phyloP scores from a whole-genome alignment of 2,888 invertebrate species.

The Rhingia rostrata region DNA sequence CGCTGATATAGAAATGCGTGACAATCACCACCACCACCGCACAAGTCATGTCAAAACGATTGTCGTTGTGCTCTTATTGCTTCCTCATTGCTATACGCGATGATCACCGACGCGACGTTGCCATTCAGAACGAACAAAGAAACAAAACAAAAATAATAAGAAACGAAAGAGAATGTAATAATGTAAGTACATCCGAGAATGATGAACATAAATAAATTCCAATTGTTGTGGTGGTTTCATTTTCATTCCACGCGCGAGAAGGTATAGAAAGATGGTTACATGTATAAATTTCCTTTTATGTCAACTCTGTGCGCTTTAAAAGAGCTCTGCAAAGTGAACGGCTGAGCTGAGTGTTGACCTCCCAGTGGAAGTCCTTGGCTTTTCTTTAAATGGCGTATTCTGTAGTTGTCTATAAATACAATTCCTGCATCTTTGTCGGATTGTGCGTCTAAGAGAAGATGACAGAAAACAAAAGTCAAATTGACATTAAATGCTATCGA shows the following conservation, averaged over 20 bases:
- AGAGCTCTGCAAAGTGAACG: slow-evolving; percentile 47
- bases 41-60: neutral
- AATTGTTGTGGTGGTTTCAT: slow-evolving; percentile 51
- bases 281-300: slow-evolving; percentile 62
- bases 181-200: neutral
- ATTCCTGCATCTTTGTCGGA: slow-evolving; percentile 44
- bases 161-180: slow-evolving; percentile 10
- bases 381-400: slow-evolving; percentile 44
- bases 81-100: slow-evolving; percentile 60
- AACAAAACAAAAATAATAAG: neutral
- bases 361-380: slow-evolving; percentile 57
- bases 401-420: slow-evolving; percentile 23
- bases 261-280: slow-evolving; percentile 31
- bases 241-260: slow-evolving; percentile 41
- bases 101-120: slow-evolving; percentile 21
- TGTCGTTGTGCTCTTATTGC: slow-evolving; percentile 33
- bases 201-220: slow-evolving; percentile 47
- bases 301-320: slow-evolving; percentile 27
- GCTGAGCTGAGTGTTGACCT: slow-evolving; percentile 57
- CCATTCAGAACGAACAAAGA: slow-evolving; percentile 32
- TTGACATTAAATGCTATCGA: slow-evolving; percentile 4
- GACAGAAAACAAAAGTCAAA: slow-evolving; percentile 10
- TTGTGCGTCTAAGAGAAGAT: neutral
- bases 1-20: slow-evolving; percentile 39
- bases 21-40: slow-evolving; percentile 6